Conservation (phyloP, 1,140 invertebrate species). For the Diuraphis noxia region DNA sequence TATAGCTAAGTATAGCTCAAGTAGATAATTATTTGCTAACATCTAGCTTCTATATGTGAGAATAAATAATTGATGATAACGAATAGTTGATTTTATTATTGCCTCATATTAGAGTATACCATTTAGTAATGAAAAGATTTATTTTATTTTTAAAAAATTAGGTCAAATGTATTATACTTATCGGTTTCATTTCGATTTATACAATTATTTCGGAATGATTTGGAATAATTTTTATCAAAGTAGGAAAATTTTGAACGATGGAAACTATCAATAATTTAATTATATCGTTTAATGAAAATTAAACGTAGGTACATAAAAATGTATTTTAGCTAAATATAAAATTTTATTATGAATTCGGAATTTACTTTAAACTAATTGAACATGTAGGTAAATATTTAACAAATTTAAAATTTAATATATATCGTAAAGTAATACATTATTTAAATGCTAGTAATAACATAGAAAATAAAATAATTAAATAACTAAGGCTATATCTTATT, state of each 20-base stretch:
- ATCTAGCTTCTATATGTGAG: background rate
- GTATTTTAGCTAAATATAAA: background rate
- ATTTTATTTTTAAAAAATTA: background rate
- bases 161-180: conserved; percentile 11
- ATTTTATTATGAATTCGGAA: background rate
- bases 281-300: background rate
- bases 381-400: background rate
- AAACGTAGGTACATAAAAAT: background rate
- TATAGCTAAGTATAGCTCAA: background rate
- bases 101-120: background rate
- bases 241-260: background rate
- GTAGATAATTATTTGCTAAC: conserved; percentile 15
- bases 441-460: background rate
- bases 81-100: conserved; percentile 11
- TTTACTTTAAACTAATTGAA: background rate
- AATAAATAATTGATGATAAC: conserved; percentile 14
- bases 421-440: background rate
- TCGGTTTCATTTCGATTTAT: background rate
- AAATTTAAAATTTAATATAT: background rate
- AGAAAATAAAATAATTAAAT: background rate
- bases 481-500: background rate
- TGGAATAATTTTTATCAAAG: background rate
- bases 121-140: background rate
- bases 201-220: background rate
- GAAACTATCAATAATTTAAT: background rate